Percentiles rank a stretch among this genome's conserved stretches.
phyloP scores from a whole-genome alignment of 2,888 invertebrate species.

The Mechanitis messenoides region DNA sequence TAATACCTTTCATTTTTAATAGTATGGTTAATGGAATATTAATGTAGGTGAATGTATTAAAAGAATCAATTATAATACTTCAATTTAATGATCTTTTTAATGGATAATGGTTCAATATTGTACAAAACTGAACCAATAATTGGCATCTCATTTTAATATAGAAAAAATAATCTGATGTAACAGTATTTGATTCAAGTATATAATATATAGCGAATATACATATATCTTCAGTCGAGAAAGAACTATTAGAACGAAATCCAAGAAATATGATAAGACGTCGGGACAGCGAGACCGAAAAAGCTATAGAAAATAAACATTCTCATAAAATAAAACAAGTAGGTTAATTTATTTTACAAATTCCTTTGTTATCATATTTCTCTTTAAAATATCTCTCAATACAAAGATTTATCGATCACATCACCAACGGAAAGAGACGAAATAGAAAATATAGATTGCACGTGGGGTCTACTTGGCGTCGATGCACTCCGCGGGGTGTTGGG shows the following conservation, averaged over 20 bases:
- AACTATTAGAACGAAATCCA: slow-evolving; percentile 42
- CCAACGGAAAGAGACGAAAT: slow-evolving; percentile 58
- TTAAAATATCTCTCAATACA: slow-evolving; percentile 76
- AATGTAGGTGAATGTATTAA: slow-evolving; percentile 42
- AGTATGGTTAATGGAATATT: not conserved
- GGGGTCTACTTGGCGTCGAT: slow-evolving; percentile 70
- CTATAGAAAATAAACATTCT: slow-evolving; percentile 33
- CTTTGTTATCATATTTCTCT: slow-evolving; percentile 77
- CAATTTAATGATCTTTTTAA: slow-evolving; percentile 60
- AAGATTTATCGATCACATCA: slow-evolving; percentile 74
- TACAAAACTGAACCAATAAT: slow-evolving; percentile 66
- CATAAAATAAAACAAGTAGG: slow-evolving; percentile 74
- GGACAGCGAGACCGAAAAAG: slow-evolving; percentile 39
- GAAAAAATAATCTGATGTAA: slow-evolving; percentile 69
- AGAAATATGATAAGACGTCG: slow-evolving; percentile 58
- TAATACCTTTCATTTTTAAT: not conserved
- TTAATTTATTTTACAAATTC: slow-evolving; percentile 77
- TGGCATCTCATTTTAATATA: slow-evolving; percentile 69
- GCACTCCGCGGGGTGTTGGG: slow-evolving; percentile 65
- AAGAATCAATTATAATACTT: slow-evolving; percentile 55
- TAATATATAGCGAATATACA: slow-evolving; percentile 62
- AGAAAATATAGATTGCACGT: slow-evolving; percentile 52
- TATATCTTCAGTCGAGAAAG: slow-evolving; percentile 44
- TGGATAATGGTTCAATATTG: slow-evolving; percentile 61
- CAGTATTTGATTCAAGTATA: slow-evolving; percentile 62